A percentile compares a stretch with the other conserved stretches of the same genome.
phyloP scores from a whole-genome alignment of 2,888 invertebrate genomes.

The Polymixis flavicincta region DNA sequence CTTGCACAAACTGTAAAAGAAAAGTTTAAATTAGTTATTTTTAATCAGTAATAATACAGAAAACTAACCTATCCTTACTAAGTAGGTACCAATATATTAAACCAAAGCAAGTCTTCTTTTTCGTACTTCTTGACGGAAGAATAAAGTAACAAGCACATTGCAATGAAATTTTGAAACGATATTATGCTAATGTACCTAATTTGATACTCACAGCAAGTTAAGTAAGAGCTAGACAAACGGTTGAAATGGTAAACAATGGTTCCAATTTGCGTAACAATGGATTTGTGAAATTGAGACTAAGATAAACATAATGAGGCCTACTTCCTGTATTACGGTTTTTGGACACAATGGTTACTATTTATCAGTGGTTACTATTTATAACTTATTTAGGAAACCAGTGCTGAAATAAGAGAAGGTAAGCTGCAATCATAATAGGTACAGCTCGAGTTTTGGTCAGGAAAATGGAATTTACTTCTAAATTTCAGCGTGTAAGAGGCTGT shows the following conservation, averaged over 20 bases:
- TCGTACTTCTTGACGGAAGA: background rate
- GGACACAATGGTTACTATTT: background rate
- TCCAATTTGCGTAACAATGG: conserved; percentile 36
- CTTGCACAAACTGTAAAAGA: conserved; percentile 81
- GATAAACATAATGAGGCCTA: conserved; percentile 21
- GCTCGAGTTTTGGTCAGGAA: background rate
- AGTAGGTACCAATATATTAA: background rate
- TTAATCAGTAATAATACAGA: background rate
- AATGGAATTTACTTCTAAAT: background rate
- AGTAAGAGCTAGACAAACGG: conserved; percentile 1
- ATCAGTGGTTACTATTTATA: background rate
- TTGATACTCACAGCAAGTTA: background rate
- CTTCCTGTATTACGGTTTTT: conserved; percentile 26
- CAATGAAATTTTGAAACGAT: background rate
- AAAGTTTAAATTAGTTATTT: conserved; percentile 8
- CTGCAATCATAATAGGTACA: background rate
- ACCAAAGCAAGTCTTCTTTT: background rate
- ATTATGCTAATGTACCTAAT: too few species aligned
- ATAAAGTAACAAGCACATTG: background rate
- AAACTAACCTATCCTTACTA: background rate
- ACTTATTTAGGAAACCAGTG: background rate
- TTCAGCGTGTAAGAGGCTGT: background rate
- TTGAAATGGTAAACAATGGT: conserved; percentile 20
- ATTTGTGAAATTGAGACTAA: conserved; percentile 19
- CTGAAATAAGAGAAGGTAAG: background rate